Base-by-base conservation (phyloP, 2,113 vertebrate genomes). In the Tetraodon nigroviridis region DNA sequence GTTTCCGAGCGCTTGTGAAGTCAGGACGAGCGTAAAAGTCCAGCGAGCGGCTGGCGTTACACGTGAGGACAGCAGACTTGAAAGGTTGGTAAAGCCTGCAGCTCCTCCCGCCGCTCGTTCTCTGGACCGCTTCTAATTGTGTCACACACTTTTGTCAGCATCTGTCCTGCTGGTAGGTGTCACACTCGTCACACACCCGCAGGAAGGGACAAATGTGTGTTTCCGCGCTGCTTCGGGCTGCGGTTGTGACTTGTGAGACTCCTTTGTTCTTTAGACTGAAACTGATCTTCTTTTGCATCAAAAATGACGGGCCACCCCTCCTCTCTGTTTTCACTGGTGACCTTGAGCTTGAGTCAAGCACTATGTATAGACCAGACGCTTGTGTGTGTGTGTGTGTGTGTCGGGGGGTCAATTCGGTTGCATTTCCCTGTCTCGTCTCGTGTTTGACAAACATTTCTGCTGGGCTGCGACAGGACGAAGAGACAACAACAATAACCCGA, bases 1-100 rank as follows among this genome's bases (percentile, higher is more conserved):
- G 64, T 53, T 87, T 84, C 81, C 77, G 70, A 53, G 67, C 64
- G 54, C 68, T 48, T 82, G 66, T 70, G 76, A 79, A 78, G 78
- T 76, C 74, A n/a, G 5, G 64, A 63, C 68, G 65, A 53, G 63
- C 59, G 51, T 80, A 64, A 76, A 75, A 79, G 63, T 75, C 76
- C 29, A 57, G 78, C 57, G 66, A 76, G 70, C 15, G n/a, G 63
- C 53, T 84, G 46, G 45, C 51, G 73, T 89, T 88, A 68, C 87
- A 75, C 16, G 58, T 45, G 61, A 49, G 58, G 78, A 70, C 76
- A 29, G 74, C 65, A 59, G 46, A 67, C 46, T 63, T 46, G 1
- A 63, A 69, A 59, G 27, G 37, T 45, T 61, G 56, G 15, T 51
- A 74, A 76, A 73, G 68, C 74, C 67, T 45, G 53, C 58, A 24